Evolutionary conservation across 2,797 vertebrate species (phyloP).

Genomic region (Sciaenops ocellatus): DNA sequence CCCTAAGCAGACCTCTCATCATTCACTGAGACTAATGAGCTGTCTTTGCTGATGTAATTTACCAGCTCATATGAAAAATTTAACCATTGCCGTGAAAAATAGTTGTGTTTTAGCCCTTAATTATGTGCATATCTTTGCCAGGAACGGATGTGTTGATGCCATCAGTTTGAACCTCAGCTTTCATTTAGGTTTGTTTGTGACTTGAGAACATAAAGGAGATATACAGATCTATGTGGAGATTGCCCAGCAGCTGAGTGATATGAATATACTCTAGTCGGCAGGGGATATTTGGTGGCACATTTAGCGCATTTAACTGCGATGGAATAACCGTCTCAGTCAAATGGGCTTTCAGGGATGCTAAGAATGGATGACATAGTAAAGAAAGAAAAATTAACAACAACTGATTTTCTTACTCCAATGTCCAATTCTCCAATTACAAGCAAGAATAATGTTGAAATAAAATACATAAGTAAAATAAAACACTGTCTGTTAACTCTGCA

Average conservation of each 20-base stretch:
- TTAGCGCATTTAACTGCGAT: slow-evolving; percentile 1
- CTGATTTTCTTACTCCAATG: not conserved
- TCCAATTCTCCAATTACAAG: not conserved
- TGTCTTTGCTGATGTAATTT: slow-evolving; percentile 74
- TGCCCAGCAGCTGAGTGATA: slow-evolving; percentile 17
- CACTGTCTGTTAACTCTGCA: not conserved
- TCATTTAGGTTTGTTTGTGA: slow-evolving; percentile 43
- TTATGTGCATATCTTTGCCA: slow-evolving; percentile 56
- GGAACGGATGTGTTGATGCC: slow-evolving; percentile 25
- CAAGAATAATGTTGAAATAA: not conserved
- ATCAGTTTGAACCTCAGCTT: slow-evolving; percentile 32
- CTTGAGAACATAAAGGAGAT: slow-evolving; percentile 9
- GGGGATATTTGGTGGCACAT: slow-evolving; percentile 10
- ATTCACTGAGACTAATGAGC: slow-evolving; percentile 75
- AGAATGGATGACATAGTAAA: not conserved
- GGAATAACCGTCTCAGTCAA: slow-evolving; percentile 18
- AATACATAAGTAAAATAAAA: not conserved
- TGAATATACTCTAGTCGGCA: not conserved
- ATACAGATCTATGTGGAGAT: slow-evolving; percentile 5
- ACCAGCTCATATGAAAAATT: slow-evolving; percentile 66
- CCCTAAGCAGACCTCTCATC: slow-evolving; percentile 64
- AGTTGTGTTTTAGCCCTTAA: slow-evolving; percentile 52
- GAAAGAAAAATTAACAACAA: not conserved
- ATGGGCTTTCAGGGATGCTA: slow-evolving; percentile 13
- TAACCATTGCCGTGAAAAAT: slow-evolving; percentile 52